Evolutionary conservation across 2,888 invertebrate species (phyloP).

Genomic region (Diploptera punctata): DNA sequence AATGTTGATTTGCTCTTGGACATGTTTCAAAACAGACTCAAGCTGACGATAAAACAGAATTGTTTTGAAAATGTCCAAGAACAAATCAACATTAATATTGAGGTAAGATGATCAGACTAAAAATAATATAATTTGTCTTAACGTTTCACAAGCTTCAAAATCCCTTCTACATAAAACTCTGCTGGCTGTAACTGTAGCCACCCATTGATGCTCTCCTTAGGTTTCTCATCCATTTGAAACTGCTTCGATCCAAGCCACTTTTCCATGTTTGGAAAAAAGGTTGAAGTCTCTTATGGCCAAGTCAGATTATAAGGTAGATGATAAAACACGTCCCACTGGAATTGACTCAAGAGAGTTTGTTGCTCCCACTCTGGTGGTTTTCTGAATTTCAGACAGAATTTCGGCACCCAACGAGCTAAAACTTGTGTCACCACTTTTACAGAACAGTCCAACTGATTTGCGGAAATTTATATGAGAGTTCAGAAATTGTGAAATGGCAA

Average conservation of each 20-base stretch:
- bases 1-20: no score
- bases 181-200: background rate
- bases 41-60: no score
- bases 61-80: no score
- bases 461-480: no score
- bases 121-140: no score
- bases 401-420: background rate
- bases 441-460: no score
- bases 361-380: background rate
- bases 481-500: background rate
- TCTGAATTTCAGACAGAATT: background rate
- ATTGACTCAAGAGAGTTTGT: background rate
- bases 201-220: background rate
- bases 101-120: no score
- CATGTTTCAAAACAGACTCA: no score
- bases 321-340: background rate
- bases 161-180: no score
- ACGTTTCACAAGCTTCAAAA: no score
- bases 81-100: no score
- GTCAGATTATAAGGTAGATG: background rate
- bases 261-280: background rate
- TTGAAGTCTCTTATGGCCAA: background rate
- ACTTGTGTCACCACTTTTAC: no score
- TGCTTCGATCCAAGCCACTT: background rate
- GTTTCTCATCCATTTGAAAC: background rate